These are phyloP conservation scores for Selene dorsalis DNA, from an alignment of 2,797 vertebrate species.

Conservation along the genomic window DNA sequence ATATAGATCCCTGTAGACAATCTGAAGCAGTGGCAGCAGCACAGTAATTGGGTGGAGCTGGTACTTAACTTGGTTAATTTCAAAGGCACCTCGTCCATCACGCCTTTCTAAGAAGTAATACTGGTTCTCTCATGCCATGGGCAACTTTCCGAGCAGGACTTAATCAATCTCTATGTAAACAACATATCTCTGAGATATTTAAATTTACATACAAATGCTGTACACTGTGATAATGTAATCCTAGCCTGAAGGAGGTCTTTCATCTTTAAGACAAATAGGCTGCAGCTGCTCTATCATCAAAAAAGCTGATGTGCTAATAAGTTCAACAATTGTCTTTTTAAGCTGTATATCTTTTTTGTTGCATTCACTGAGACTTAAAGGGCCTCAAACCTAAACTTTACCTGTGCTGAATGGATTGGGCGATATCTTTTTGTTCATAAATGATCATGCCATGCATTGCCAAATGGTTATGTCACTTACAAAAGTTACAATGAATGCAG, in stretches of 20 bases:
- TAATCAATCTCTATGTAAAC: constrained; percentile 46
- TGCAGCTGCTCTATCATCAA: constrained; percentile 5
- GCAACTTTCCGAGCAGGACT: constrained; percentile 19
- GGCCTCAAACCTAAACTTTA: not conserved
- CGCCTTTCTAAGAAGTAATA: constrained; percentile 26
- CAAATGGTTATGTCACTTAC: constrained; percentile 2
- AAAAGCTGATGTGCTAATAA: not conserved
- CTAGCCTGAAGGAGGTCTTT: constrained; percentile 22
- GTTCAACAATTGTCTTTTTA: not conserved
- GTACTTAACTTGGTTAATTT: constrained; percentile 50
- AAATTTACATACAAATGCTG: constrained; percentile 35
- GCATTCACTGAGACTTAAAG: not conserved
- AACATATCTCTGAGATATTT: constrained; percentile 25
- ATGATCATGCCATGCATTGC: not conserved
- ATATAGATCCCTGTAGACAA: constrained; percentile 31
- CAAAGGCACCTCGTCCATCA: constrained; percentile 41
- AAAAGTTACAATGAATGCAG: constrained; percentile 11
- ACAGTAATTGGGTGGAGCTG: constrained; percentile 54
- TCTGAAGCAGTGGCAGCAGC: constrained; percentile 25
- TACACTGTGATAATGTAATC: constrained; percentile 6
- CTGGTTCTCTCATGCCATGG: constrained; percentile 13
- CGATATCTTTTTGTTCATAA: not conserved
- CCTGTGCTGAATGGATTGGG: not conserved
- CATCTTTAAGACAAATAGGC: constrained; percentile 33
- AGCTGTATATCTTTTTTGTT: not conserved